Evolutionary conservation across 2,113 vertebrate genomes (phyloP).

Genomic region (Silurus glanis): DNA sequence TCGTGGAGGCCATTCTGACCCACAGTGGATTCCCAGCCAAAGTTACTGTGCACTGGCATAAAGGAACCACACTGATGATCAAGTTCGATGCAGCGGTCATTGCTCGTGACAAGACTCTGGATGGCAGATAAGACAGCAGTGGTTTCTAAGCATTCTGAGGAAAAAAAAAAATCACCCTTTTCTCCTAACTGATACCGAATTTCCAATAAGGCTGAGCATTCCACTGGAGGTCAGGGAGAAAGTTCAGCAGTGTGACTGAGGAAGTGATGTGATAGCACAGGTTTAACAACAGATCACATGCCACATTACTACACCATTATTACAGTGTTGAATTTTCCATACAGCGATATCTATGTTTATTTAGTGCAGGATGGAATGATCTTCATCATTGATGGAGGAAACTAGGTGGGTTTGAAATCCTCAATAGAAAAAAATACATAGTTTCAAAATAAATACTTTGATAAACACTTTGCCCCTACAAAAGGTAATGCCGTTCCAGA

Average conservation of each 20-base stretch:
- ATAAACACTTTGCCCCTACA: neutral
- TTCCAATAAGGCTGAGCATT: neutral
- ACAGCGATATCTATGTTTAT: neutral
- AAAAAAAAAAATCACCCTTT: neutral
- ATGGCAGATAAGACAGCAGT: conserved; percentile 75
- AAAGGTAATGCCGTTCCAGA: neutral
- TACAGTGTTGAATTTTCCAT: neutral
- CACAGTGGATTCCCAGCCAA: conserved; percentile 91
- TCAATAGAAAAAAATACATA: neutral
- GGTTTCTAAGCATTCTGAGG: conserved; percentile 1
- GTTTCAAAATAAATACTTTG: neutral
- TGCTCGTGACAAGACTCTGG: conserved; percentile 84
- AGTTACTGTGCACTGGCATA: conserved; percentile 94
- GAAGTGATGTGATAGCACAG: neutral
- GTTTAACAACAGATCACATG: conserved; percentile 1
- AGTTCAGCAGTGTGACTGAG: conserved; percentile 17
- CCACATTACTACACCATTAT: neutral
- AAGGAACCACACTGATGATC: conserved; percentile 97
- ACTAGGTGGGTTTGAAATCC: neutral
- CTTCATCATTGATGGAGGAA: neutral
- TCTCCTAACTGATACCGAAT: conserved; percentile 10
- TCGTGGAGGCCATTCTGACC: conserved; percentile 86
- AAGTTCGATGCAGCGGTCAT: conserved; percentile 91
- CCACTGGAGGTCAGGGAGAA: neutral
- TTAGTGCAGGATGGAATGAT: neutral